A percentile compares a stretch with the other conserved stretches of the same genome.
Conservation (phyloP, 2,888 invertebrate species). For the Thysanoteuthis rhombus region DNA sequence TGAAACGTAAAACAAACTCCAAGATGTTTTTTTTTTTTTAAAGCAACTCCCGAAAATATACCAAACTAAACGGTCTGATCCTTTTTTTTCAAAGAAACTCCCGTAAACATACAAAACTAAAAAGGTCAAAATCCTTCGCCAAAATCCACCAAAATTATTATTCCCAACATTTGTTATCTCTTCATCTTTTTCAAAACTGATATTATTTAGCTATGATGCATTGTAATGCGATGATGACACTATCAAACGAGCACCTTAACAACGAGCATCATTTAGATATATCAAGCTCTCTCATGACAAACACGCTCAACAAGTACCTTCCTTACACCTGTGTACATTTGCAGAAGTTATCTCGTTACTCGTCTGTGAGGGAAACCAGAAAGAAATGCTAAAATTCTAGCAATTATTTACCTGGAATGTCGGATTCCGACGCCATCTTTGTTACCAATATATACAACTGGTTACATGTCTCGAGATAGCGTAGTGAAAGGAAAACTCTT, state of each 20-base stretch:
- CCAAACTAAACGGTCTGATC: too few species aligned
- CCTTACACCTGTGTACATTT: background rate
- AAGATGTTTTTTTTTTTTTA: too few species aligned
- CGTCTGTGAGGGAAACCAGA: background rate
- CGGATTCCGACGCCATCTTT: slow-evolving; percentile 64
- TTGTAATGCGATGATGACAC: background rate
- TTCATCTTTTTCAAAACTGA: background rate
- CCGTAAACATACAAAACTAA: too few species aligned
- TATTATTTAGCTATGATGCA: too few species aligned
- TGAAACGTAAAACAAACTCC: too few species aligned
- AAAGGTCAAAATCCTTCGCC: too few species aligned
- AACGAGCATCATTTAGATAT: background rate
- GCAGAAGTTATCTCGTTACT: background rate
- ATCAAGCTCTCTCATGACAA: background rate
- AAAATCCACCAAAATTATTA: too few species aligned
- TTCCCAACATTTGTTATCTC: too few species aligned
- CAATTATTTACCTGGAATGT: slow-evolving; percentile 58
- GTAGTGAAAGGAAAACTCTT: background rate
- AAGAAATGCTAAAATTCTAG: slow-evolving; percentile 1
- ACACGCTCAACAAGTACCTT: background rate
- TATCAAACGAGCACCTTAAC: background rate
- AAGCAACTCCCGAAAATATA: too few species aligned
- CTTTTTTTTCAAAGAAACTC: too few species aligned
- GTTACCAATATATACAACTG: slow-evolving; percentile 45
- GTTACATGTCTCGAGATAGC: slow-evolving; percentile 1